Base-by-base conservation (phyloP, 2,797 vertebrate genomes). In the Cryptoprocta ferox region DNA sequence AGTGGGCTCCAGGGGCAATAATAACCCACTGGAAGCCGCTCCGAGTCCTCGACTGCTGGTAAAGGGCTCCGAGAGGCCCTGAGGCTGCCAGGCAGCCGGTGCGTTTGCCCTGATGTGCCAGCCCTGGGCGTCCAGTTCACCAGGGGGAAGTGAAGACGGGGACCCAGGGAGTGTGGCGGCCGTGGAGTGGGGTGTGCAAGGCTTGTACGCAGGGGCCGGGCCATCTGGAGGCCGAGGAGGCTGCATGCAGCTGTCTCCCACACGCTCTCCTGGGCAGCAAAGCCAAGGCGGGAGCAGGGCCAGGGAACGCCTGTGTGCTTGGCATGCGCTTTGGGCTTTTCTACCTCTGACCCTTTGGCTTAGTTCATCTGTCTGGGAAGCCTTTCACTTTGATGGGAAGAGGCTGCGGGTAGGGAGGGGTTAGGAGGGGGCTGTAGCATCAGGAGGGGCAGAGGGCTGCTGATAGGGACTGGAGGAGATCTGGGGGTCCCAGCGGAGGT, bases 341-440 rank as follows among this genome's bases (percentile, higher is more conserved):
- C 12, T 14, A 19, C 37, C 71, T 68, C 79, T 12, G 75, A 75
- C 68, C 30, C 39, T 14, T 63, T 0, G 0, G 50, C 81, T 50
- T 10, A 11, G 91, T n/a, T 73, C 59, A 45, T 83, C 50, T 37
- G 50, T 82, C 84, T 70, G 88, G 94, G 85, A 56, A 93, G 92
- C 4, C 0, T 18, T 73, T 70, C 11, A 1, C n/a, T 65, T n/a
- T 37, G 85, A n/a, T 30, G 6, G 66, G 81, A 71, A 45, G 88
- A 7, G 1, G 94, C 78, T 81, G 87, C 35, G 12, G 3, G 65
- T 26, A 5, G 7, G 66, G 37, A 71, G 79, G 24, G 18, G 21
- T 0, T 6, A n/a, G 39, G 15, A 12, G 37, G 50, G 48, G 37
- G 32, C 61, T 10, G 6, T 7, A 15, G 66, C 21, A 19, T 9